phyloP scores from a whole-genome alignment of 2,113 vertebrate species.

The Gymnarchus niloticus region DNA sequence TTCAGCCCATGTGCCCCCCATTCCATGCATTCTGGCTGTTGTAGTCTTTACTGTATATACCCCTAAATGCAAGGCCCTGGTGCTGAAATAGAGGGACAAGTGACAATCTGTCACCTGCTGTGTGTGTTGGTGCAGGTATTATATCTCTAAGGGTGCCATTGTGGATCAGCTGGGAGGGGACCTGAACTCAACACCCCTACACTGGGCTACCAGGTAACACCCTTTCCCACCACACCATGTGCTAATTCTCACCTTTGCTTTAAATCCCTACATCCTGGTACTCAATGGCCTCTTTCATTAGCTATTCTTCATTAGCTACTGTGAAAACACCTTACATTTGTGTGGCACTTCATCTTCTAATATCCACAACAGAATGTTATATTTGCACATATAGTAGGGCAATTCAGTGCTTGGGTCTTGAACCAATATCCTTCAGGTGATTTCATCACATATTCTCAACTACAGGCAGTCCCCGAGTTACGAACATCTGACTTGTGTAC shows the following conservation, averaged over 20 bases:
- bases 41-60: neutral
- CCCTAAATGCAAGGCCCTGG: neutral
- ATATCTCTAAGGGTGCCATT: constrained; percentile 96
- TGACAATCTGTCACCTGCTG: neutral
- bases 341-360: too few species aligned
- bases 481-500: too few species aligned
- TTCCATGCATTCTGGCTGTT: neutral
- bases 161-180: constrained; percentile 98
- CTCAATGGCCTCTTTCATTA: too few species aligned
- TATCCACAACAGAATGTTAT: neutral
- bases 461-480: too few species aligned
- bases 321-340: too few species aligned
- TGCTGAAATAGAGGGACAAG: neutral
- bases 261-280: too few species aligned
- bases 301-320: too few species aligned
- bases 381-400: neutral
- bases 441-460: neutral
- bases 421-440: neutral
- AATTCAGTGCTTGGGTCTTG: neutral
- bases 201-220: constrained; percentile 93
- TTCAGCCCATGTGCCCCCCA: neutral
- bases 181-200: constrained; percentile 94
- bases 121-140: constrained; percentile 70
- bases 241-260: too few species aligned
- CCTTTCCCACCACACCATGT: too few species aligned